Percentiles rank a stretch among this genome's conserved stretches.
Evolutionary conservation across 2,113 vertebrate genomes (phyloP).

Genomic region (Leiothrix lutea): DNA sequence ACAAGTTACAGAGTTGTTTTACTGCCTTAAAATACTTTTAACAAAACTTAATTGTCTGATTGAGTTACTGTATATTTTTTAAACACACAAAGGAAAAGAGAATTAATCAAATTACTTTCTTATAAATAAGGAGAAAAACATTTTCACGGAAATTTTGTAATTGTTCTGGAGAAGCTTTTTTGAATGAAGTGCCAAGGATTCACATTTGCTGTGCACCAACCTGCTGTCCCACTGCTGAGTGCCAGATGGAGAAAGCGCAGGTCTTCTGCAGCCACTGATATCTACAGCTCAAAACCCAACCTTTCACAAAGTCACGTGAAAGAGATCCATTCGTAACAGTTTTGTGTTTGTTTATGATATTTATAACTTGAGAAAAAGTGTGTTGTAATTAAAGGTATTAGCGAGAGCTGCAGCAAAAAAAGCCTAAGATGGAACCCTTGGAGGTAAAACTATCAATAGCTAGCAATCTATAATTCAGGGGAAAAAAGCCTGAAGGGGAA

Average conservation of each 20-base stretch:
- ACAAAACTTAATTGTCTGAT: background rate
- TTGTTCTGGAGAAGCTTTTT: background rate
- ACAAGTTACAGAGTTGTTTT: background rate
- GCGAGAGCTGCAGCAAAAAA: background rate
- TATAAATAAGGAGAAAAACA: background rate
- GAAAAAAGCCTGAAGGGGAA: background rate
- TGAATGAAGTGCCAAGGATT: background rate
- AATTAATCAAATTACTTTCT: slow-evolving; percentile 3
- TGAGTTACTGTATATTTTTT: background rate
- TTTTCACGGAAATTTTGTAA: background rate
- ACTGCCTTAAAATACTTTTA: slow-evolving; percentile 6
- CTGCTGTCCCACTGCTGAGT: background rate
- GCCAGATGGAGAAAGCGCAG: background rate
- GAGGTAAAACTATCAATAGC: background rate
- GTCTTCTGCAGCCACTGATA: background rate
- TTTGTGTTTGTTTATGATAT: background rate
- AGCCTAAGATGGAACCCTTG: background rate
- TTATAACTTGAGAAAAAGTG: background rate
- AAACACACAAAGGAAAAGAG: background rate
- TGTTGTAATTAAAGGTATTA: background rate
- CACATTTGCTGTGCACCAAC: background rate
- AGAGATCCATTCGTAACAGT: accelerated
- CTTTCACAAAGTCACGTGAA: background rate
- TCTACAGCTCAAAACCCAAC: background rate
- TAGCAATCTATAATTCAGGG: background rate